Conservation (phyloP, 2,113 vertebrate species). For the Chauna torquata region DNA sequence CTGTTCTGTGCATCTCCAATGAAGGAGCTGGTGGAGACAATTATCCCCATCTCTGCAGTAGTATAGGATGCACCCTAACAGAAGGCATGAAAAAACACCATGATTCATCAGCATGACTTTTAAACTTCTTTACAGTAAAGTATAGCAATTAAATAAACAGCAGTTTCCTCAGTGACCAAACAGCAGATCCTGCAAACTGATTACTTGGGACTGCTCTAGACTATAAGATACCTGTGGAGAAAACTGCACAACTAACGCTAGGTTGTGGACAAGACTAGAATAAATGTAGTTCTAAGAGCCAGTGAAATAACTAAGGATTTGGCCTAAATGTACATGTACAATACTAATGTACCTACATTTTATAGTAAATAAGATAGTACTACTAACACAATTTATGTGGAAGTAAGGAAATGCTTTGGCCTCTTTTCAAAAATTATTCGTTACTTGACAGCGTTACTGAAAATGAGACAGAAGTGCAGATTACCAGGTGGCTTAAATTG, state of each 20-base stretch:
- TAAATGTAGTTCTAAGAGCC: neutral
- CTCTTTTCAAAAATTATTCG: neutral
- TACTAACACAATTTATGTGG: neutral
- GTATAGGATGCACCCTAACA: neutral
- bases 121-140: neutral
- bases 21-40: neutral
- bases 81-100: neutral
- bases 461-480: neutral
- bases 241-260: neutral
- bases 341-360: neutral
- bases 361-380: neutral
- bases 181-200: neutral
- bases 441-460: neutral
- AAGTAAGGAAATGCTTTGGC: neutral
- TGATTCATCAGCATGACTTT: neutral
- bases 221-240: neutral
- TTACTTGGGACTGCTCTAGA: neutral
- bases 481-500: neutral
- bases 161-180: neutral
- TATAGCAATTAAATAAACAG: neutral
- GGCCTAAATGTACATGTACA: neutral
- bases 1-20: neutral
- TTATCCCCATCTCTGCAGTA: neutral
- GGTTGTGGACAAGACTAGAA: neutral
- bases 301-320: neutral